Evolutionary conservation across 2,113 vertebrate genomes (phyloP).

Genomic region (Empidonax alnorum): DNA sequence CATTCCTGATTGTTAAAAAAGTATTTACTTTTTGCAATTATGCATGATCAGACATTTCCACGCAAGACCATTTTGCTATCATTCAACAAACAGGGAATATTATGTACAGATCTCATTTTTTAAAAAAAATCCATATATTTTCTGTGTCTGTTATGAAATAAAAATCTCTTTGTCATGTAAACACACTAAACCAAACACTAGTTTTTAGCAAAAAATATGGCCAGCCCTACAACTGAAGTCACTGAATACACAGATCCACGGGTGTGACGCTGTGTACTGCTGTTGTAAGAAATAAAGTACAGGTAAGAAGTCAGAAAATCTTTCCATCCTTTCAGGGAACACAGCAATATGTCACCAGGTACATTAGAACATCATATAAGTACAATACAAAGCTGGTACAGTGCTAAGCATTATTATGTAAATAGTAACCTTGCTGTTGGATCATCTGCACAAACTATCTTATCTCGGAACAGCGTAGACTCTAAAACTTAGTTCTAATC

Average conservation of each 20-base stretch:
- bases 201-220: not conserved
- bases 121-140: fast-evolving
- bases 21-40: not conserved
- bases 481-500: slow-evolving; percentile 1
- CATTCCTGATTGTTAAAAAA: not conserved
- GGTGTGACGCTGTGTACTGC: not conserved
- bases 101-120: not conserved
- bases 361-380: not conserved
- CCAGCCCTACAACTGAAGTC: not conserved
- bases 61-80: not conserved
- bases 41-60: not conserved
- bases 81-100: not conserved
- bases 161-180: not conserved
- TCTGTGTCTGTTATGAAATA: not conserved
- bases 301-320: not conserved
- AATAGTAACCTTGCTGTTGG: not conserved
- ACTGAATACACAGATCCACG: not conserved
- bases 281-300: not conserved
- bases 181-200: not conserved
- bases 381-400: not conserved
- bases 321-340: not conserved
- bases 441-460: slow-evolving; percentile 29
- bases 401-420: not conserved
- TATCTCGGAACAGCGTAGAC: not conserved
- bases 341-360: not conserved